Evolutionary conservation across 2,888 invertebrate genomes (phyloP), one percentile per base, ranked within the genome.

Genomic region (Leptinotarsa peninsularis): DNA sequence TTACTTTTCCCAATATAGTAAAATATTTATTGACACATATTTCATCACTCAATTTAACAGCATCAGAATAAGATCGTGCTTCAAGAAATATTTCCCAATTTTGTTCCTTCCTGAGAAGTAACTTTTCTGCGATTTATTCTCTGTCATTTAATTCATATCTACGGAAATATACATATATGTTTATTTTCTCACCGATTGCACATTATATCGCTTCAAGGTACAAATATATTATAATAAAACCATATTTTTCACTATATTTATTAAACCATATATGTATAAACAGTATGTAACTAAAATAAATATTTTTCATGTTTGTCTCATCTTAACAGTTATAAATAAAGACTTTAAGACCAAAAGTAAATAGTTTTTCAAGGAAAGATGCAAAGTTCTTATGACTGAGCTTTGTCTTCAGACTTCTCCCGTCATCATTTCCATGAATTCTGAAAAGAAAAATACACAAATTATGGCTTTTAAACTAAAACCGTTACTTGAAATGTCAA

Each of bases 341-440:
- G 67, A 75, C 72, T 76, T 79, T 73, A 78, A 69, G 76, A 80
- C 79, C 75, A 78, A 83, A 82, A 80, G 80, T 81, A 77, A 77
- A 80, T 73, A 73, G 69, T 72, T 74, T 73, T 75, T 77, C 76
- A 60, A 67, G 54, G 74, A 74, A 76, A 79, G 73, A 69, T 77
- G 77, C 72, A 77, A 73, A 77, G 74, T 74, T 73, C 71, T 66
- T 74, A 69, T 21, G 50, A 67, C 71, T 71, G 54, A 14, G 17
- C 43, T 78, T 74, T 58, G 21, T 54, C 71, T 81, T 83, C 58
- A 85, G 72, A 85, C 84, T 93, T 96, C 95, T 89, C 96, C 96
- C 81, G 96, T 96, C 96, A 96, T 96, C 96, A 96, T 96, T 89
- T 96, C 96, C 96, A 96, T 96, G 91, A 96, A 96, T 92, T 96